Evolutionary conservation across 2,113 vertebrate genomes (phyloP).

Genomic region (Hydrolagus affinis): DNA sequence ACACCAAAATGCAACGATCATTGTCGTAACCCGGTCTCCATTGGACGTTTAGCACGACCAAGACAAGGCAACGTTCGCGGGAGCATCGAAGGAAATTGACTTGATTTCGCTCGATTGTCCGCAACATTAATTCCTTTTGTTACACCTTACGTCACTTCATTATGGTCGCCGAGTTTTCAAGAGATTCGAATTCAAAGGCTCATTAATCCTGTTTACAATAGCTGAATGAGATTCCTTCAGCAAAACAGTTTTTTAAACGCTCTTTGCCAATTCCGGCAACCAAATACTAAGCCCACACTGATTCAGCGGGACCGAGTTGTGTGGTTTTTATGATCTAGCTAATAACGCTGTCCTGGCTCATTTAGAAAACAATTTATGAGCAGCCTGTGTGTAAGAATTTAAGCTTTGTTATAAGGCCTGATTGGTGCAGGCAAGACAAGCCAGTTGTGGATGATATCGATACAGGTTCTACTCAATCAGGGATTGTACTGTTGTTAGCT

Average conservation of each 20-base stretch:
- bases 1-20: too few relatives aligned
- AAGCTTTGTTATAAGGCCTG: not conserved
- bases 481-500: too few relatives aligned
- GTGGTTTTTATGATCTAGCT: not conserved
- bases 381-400: not conserved
- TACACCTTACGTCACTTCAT: not conserved
- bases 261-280: not conserved
- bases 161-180: not conserved
- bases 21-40: too few relatives aligned
- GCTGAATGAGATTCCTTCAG: not conserved
- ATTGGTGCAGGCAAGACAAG: not conserved
- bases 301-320: not conserved
- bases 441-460: too few relatives aligned
- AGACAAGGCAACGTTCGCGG: not conserved
- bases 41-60: too few relatives aligned
- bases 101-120: not conserved
- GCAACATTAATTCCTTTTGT: not conserved
- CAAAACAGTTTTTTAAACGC: not conserved
- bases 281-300: not conserved
- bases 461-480: too few relatives aligned
- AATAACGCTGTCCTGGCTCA: conserved; percentile 20
- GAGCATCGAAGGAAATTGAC: not conserved
- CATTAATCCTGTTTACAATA: not conserved
- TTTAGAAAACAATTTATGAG: conserved; percentile 17
- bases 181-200: not conserved